These are phyloP conservation scores for Calephelis perditalis DNA, from an alignment of 2,888 invertebrate genomes.

Conservation along the genomic window DNA sequence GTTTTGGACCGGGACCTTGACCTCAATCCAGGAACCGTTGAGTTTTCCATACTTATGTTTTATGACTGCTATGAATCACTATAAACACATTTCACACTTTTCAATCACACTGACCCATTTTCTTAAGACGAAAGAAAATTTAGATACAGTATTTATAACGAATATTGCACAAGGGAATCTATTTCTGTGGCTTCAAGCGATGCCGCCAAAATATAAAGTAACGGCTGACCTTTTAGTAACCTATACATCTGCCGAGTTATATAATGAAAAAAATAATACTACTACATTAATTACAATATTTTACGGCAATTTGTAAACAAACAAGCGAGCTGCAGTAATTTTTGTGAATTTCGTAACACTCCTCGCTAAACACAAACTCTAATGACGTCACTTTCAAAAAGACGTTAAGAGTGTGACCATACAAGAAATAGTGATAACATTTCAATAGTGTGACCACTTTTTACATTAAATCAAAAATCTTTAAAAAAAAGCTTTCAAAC, in stretches of 20 bases:
- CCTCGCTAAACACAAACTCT: slow-evolving; percentile 65
- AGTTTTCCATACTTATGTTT: slow-evolving; percentile 54
- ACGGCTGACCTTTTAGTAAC: slow-evolving; percentile 40
- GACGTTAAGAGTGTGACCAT: slow-evolving; percentile 49
- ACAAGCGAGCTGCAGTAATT: slow-evolving; percentile 39
- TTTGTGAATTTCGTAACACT: slow-evolving; percentile 55
- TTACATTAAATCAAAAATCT: neutral
- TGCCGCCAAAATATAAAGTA: slow-evolving; percentile 72
- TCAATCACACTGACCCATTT: slow-evolving; percentile 39
- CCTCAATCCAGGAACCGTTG: slow-evolving; percentile 75
- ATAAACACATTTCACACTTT: slow-evolving; percentile 39
- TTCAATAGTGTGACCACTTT: neutral
- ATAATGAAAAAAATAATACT: slow-evolving; percentile 19
- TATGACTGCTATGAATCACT: slow-evolving; percentile 22
- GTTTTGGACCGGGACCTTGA: slow-evolving; percentile 85
- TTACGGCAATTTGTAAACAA: slow-evolving; percentile 39
- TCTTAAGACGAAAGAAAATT: slow-evolving; percentile 39
- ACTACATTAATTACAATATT: slow-evolving; percentile 15
- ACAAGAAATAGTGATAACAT: neutral
- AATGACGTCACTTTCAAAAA: slow-evolving; percentile 27
- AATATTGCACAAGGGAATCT: slow-evolving; percentile 71
- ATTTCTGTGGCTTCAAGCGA: slow-evolving; percentile 68
- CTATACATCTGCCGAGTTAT: slow-evolving; percentile 20
- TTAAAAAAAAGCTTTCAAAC: no score
- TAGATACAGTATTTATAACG: slow-evolving; percentile 41